phyloP scores from a whole-genome alignment of 2,797 vertebrate genomes.

The Urocyon cinereoargenteus region DNA sequence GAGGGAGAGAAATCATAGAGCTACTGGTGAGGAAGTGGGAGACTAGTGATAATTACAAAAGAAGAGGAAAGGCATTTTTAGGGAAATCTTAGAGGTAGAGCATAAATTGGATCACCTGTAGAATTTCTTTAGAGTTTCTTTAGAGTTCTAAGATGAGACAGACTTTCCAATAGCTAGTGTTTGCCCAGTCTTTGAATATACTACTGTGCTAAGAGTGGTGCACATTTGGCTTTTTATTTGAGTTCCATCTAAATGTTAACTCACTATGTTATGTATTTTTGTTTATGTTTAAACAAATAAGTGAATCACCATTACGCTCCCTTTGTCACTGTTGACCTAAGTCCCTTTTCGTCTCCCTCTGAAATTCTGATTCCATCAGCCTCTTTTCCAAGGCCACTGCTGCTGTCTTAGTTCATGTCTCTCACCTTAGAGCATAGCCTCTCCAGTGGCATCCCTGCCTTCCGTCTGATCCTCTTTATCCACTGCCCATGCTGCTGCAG shows the following conservation, averaged over 20 bases:
- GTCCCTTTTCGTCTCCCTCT: not conserved
- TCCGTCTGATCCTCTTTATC: not conserved
- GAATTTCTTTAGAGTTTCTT: not conserved
- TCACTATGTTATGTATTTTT: not conserved
- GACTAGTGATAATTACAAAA: not conserved
- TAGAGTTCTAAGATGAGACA: not conserved
- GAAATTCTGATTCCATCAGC: not conserved
- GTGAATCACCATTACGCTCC: not conserved
- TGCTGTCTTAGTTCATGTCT: not conserved
- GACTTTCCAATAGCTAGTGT: not conserved
- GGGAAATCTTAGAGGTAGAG: not conserved
- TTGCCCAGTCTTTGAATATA: not conserved
- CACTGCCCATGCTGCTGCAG: not conserved
- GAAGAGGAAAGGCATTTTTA: not conserved
- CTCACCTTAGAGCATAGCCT: not conserved
- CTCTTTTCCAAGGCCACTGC: not conserved
- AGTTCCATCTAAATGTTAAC: slow-evolving; percentile 16
- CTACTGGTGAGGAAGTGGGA: not conserved
- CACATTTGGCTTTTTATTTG: not conserved
- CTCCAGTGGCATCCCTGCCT: not conserved
- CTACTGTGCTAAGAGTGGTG: not conserved
- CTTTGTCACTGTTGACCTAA: not conserved
- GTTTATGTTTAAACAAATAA: slow-evolving; percentile 18
- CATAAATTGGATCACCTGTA: slow-evolving; percentile 6
- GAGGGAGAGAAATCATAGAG: not conserved